Evolutionary conservation across 2,888 invertebrate genomes (phyloP), one percentile per base, ranked within the genome.

Genomic region (Leptogaster cylindrica): DNA sequence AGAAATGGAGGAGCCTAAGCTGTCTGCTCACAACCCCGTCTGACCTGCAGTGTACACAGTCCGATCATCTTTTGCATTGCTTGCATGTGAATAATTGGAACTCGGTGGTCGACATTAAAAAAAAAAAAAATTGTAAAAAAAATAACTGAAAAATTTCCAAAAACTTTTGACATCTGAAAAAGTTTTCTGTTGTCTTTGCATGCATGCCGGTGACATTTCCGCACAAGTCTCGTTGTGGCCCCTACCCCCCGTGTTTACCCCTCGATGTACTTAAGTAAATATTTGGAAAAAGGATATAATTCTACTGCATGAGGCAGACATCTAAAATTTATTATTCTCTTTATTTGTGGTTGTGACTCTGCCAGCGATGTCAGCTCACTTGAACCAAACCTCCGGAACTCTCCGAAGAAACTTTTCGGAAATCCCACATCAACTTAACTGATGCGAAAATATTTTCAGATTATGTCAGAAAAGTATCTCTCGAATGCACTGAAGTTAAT

Each of bases 401-500:
- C 23, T 41, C 36, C 61, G 44, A 61, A 44, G 44, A 61, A 61
- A 61, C 61, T 61, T 61, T 61, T 27, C 61, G 41, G 61, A 61
- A 61, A 44, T 41, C 61, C 44, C 61, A 41, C 61, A 44, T 61
- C 61, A 61, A 61, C 61, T 61, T 44, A 61, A 61, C 61, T 61
- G 61, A 61, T 61, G 61, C 61, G 61, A 61, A 61, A 61, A 61
- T 61, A 61, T 61, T 44, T 44, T 44, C 44, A 41, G 61, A 44
- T 61, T 61, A 61, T 61, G 61, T 61, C 61, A 61, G 61, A 61
- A 31, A 44, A 61, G 36, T 44, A 61, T 61, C 61, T 61, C 44
- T 28, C 36, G 28, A 61, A 61, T 61, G 61, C 44, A 61, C 61
- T 61, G 14, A 44, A 61, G 44, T 44, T 58, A 41, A 61, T 61